A percentile compares a stretch with the other conserved stretches of the same genome.
These are phyloP conservation scores for Micrastur ruficollis DNA, from an alignment of 2,797 vertebrate genomes.

Conservation along the genomic window DNA sequence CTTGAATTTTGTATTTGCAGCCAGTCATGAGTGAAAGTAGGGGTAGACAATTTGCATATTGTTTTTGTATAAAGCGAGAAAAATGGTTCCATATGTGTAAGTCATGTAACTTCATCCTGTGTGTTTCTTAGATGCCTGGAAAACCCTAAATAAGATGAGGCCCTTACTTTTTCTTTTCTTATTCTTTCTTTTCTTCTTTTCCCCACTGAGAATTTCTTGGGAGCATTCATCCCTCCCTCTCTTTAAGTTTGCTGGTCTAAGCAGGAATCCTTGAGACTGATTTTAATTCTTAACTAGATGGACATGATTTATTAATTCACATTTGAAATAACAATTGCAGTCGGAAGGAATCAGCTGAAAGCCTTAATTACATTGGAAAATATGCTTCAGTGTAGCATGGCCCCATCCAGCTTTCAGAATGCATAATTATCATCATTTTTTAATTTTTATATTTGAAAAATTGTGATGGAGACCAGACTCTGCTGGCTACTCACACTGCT, in stretches of 20 bases:
- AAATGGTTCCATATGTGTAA: slow-evolving; percentile 68
- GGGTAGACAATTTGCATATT: slow-evolving; percentile 76
- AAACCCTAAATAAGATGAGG: slow-evolving; percentile 16
- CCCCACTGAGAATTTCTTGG: slow-evolving; percentile 3
- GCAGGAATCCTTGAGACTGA: slow-evolving; percentile 77
- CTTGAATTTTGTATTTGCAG: slow-evolving; percentile 82
- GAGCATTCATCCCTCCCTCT: slow-evolving; percentile 26
- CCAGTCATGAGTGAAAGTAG: slow-evolving; percentile 68
- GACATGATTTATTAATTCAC: slow-evolving; percentile 93
- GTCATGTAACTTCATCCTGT: slow-evolving; percentile 50
- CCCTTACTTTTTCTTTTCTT: not conserved
- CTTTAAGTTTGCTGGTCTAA: slow-evolving; percentile 72
- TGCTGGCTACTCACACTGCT: slow-evolving; percentile 32
- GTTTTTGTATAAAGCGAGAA: slow-evolving; percentile 65
- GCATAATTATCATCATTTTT: slow-evolving; percentile 75
- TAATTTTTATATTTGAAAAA: slow-evolving; percentile 74
- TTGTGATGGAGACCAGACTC: slow-evolving; percentile 62
- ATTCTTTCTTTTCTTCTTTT: not conserved
- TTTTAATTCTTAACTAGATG: slow-evolving; percentile 93
- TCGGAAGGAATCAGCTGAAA: slow-evolving; percentile 86
- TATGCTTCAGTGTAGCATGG: slow-evolving; percentile 70
- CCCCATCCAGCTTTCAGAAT: slow-evolving; percentile 68
- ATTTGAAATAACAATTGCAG: slow-evolving; percentile 95
- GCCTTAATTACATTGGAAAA: slow-evolving; percentile 90
- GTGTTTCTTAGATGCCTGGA: slow-evolving; percentile 39